A percentile compares a stretch with the other conserved stretches of the same genome.
Conservation (phyloP, 2,888 invertebrate genomes). For the Seira musarum region DNA sequence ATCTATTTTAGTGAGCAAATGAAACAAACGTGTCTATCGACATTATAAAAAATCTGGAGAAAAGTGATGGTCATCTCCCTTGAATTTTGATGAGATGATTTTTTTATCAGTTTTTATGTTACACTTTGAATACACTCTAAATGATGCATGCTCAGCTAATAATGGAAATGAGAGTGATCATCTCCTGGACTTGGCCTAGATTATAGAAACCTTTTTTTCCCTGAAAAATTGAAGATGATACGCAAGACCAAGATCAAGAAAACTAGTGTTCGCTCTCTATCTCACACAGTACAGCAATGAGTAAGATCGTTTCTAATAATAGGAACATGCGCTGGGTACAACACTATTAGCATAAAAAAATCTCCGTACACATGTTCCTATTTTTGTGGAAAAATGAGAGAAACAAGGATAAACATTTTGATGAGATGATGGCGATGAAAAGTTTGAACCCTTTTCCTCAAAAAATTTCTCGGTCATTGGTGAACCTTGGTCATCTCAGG, state of each 20-base stretch:
- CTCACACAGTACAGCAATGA: no score
- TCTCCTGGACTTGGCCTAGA: constrained; percentile 42
- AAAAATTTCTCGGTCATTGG: constrained; percentile 37
- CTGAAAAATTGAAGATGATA: constrained; percentile 42
- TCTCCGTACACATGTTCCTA: constrained; percentile 2
- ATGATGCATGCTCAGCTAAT: background rate
- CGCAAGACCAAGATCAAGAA: constrained; percentile 15
- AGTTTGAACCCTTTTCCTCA: constrained; percentile 11
- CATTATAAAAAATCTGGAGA: constrained; percentile 35
- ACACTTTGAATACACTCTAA: constrained; percentile 15
- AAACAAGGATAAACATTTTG: constrained; percentile 16
- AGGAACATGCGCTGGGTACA: background rate
- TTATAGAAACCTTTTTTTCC: constrained; percentile 32
- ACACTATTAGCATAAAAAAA: background rate
- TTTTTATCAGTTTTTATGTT: constrained; percentile 2
- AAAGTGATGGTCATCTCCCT: constrained; percentile 49
- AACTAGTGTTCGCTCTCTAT: constrained; percentile 26
- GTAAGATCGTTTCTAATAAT: background rate
- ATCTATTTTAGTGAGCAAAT: constrained; percentile 20
- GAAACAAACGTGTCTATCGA: constrained; percentile 34
- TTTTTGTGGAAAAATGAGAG: constrained; percentile 27
- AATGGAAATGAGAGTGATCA: background rate
- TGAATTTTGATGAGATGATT: constrained; percentile 56
- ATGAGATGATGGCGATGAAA: background rate
- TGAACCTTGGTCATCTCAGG: constrained; percentile 36